Percentiles rank a stretch among this genome's conserved stretches.
phyloP scores from a whole-genome alignment of 2,888 invertebrate species.

The Drosophila paramelanica region DNA sequence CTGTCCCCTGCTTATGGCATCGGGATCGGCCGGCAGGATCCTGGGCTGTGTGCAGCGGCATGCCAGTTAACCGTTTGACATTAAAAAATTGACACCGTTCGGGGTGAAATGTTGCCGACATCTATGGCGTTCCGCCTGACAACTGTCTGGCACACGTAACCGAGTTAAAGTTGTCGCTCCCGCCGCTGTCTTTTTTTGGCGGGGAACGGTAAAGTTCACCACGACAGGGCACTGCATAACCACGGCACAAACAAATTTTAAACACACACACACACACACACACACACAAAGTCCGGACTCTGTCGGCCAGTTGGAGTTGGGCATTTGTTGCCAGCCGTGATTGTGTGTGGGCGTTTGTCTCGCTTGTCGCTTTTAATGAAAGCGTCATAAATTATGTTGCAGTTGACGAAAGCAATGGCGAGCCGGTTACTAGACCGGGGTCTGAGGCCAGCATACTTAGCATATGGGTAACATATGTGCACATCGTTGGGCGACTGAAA shows the following conservation, averaged over 20 bases:
- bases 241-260: constrained; percentile 57
- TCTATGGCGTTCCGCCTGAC: constrained; percentile 68
- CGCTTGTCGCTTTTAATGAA: constrained; percentile 83
- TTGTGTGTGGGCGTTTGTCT: constrained; percentile 78
- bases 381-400: constrained; percentile 84
- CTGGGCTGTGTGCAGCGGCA: constrained; percentile 60
- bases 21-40: constrained; percentile 34
- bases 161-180: constrained; percentile 53
- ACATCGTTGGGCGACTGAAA: constrained; percentile 23
- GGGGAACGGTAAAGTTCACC: background rate
- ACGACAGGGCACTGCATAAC: constrained; percentile 9
- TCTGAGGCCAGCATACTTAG: constrained; percentile 53
- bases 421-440: constrained; percentile 27
- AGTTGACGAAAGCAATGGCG: constrained; percentile 82
- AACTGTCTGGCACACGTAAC: constrained; percentile 78
- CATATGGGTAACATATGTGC: constrained; percentile 65
- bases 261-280: constrained; percentile 54
- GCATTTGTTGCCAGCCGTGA: constrained; percentile 70
- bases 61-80: constrained; percentile 75
- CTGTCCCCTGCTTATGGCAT: constrained; percentile 12
- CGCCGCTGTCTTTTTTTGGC: background rate
- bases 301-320: constrained; percentile 35
- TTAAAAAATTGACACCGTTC: constrained; percentile 84
- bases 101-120: constrained; percentile 82
- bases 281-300: constrained; percentile 5